A percentile compares a stretch with the other conserved stretches of the same genome.
These are phyloP conservation scores for Chaetura pelagica DNA, from an alignment of 2,113 vertebrate species.

Conservation along the genomic window DNA sequence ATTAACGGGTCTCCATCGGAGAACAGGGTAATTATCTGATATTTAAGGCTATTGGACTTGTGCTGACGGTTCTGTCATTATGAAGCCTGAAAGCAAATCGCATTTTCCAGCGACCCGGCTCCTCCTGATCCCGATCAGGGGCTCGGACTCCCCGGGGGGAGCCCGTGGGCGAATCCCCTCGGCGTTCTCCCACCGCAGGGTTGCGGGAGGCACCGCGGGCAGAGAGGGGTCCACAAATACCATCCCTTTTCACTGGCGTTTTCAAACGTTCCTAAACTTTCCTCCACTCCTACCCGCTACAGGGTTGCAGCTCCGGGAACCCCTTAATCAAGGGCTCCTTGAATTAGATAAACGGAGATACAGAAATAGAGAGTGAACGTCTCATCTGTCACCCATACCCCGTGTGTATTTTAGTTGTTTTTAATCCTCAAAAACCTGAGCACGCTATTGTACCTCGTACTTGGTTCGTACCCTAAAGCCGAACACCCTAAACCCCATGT, in stretches of 20 bases:
- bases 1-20: slow-evolving; percentile 54
- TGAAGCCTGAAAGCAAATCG: background rate
- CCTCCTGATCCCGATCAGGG: background rate
- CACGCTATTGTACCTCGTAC: rapidly evolving
- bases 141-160: background rate
- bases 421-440: background rate
- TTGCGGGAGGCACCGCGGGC: background rate
- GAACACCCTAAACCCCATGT: rapidly evolving
- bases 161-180: background rate
- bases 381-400: background rate
- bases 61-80: slow-evolving; percentile 4
- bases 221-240: background rate
- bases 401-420: rapidly evolving
- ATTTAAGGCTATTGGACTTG: slow-evolving; percentile 34
- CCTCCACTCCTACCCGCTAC: background rate
- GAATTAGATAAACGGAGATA: background rate
- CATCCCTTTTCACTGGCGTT: rapidly evolving
- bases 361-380: rapidly evolving
- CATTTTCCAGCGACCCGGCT: background rate
- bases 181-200: background rate
- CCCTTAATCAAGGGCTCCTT: no score
- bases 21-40: slow-evolving; percentile 62
- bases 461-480: rapidly evolving
- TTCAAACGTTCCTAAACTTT: background rate
- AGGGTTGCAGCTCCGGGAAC: background rate